phyloP scores from a whole-genome alignment of 1,140 invertebrate species.

The Cylas formicarius region DNA sequence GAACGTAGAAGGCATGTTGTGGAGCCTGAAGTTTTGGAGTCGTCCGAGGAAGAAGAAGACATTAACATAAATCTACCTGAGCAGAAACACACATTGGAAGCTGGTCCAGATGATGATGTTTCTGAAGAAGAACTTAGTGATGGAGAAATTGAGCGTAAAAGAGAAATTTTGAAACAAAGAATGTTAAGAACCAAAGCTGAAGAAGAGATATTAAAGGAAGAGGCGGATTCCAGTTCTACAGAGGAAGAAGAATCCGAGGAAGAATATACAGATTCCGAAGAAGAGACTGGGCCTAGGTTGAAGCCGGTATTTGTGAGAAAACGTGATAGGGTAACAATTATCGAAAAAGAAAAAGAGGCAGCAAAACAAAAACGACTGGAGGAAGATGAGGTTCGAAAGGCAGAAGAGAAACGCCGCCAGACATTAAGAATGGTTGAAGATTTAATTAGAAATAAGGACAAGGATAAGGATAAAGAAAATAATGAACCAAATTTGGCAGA shows the following conservation, averaged over 20 bases:
- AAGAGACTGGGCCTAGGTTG: constrained; percentile 78
- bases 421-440: constrained; percentile 89
- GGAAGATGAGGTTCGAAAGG: constrained; percentile 65
- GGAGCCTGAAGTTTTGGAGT: constrained; percentile 67
- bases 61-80: constrained; percentile 27
- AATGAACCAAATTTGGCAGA: constrained; percentile 70
- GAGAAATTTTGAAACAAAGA: constrained; percentile 57
- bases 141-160: constrained; percentile 73
- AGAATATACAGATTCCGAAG: constrained; percentile 84
- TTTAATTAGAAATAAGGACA: constrained; percentile 70
- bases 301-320: constrained; percentile 97
- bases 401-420: constrained; percentile 75
- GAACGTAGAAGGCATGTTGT: constrained; percentile 56
- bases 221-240: constrained; percentile 70
- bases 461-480: constrained; percentile 48
- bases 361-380: constrained; percentile 78
- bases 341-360: constrained; percentile 87
- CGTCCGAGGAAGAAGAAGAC: constrained; percentile 54
- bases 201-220: constrained; percentile 52
- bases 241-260: constrained; percentile 60
- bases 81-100: constrained; percentile 42
- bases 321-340: constrained; percentile 87
- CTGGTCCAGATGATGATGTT: constrained; percentile 61
- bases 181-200: constrained; percentile 60
- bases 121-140: constrained; percentile 63